Base-by-base conservation (phyloP, 2,888 invertebrate genomes). In the Melieria omissa region DNA sequence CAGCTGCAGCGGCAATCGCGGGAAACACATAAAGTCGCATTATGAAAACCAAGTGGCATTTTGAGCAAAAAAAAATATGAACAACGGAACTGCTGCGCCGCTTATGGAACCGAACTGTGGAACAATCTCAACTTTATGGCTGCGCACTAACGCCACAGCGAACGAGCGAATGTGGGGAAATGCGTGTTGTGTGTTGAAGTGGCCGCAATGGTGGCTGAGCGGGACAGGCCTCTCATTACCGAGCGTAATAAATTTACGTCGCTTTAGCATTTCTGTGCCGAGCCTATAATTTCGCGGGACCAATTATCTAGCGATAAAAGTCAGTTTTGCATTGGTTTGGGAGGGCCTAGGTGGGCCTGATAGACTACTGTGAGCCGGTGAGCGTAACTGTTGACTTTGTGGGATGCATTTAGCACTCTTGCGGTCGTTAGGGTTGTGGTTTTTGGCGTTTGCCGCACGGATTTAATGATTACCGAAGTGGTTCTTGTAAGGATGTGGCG, bases 261-360 rank as follows among this genome's bases (percentile, higher is more conserved):
- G 70, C 74, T 76, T 70, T 70, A 71, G 71, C 70, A 58, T 74
- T 75, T 71, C 65, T 60, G 65, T 76, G 72, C 29, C 79, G 76
- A 78, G 80, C 79, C 81, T 82, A 79, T 82, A 82, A 82, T 82
- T 82, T 82, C 29, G 68, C 72, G 78, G 78, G 76, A 79, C 81
- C 80, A 82, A 82, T 82, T 82, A 82, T 82, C 82, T 81, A 81
- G 81, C 82, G 81, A 82, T 82, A 82, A 82, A 82, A 80, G 81
- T 82, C 82, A 79, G n/a, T 52, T 52, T 52, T 52, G n/a, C 52
- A 52, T 12, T 29, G 29, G 29, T 29, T 29, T 29, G 29, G 29
- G 29, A 29, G 29, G 29, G 29, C 29, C 3, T 29, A 29, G 29
- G 29, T 29, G 29, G 29, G 29, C 29, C 29, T 29, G 29, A 29